A percentile compares a stretch with the other conserved stretches of the same genome.
These are phyloP conservation scores for Cyanistes caeruleus DNA, from an alignment of 2,113 vertebrate species.

Conservation along the genomic window DNA sequence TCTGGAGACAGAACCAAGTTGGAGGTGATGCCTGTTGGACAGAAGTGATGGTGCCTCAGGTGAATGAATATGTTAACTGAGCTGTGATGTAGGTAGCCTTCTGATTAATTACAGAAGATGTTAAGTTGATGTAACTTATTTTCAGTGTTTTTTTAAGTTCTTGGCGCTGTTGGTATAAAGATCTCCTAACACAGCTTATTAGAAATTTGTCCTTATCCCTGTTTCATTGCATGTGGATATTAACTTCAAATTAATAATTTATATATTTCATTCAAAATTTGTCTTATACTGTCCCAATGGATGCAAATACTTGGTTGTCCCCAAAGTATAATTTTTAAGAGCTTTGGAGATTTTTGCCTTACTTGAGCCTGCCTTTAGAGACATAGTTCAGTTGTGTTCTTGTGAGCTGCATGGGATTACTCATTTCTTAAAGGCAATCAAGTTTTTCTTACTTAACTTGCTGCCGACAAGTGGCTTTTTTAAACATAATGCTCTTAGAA, in stretches of 20 bases:
- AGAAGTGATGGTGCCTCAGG: not conserved
- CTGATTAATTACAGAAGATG: not conserved
- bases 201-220: not conserved
- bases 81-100: not conserved
- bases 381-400: slow-evolving; percentile 51
- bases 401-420: slow-evolving; percentile 75
- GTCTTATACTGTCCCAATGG: not conserved
- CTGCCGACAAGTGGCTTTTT: slow-evolving; percentile 71
- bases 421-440: slow-evolving; percentile 69
- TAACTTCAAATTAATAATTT: not conserved
- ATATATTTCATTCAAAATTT: not conserved
- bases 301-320: not conserved
- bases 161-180: not conserved
- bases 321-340: not conserved
- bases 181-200: not conserved
- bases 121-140: not conserved
- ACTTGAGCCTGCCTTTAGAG: not conserved
- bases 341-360: not conserved
- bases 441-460: slow-evolving; percentile 73
- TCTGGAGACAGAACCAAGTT: not conserved
- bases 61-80: not conserved
- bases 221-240: not conserved
- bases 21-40: not conserved
- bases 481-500: slow-evolving; percentile 41
- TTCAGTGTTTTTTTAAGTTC: not conserved